Conservation (phyloP, 1,140 invertebrate genomes). For the Diabrotica virgifera region DNA sequence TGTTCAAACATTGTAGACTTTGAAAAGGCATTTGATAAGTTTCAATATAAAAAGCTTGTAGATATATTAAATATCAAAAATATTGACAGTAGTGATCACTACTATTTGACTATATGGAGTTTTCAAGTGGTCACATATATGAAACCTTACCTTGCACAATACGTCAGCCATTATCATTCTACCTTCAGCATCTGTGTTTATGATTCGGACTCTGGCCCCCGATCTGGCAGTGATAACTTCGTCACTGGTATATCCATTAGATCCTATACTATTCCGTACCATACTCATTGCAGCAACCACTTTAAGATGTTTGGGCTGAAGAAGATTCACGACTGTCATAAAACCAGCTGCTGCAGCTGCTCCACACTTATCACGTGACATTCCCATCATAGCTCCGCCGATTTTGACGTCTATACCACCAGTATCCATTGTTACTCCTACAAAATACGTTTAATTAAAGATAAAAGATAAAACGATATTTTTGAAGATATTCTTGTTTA, state of each 20-base stretch:
- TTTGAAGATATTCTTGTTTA: too few species aligned
- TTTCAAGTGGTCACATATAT: background rate
- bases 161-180: conserved; percentile 94
- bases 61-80: too few species aligned
- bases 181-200: conserved; percentile 96
- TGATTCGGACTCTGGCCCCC: conserved; percentile 79
- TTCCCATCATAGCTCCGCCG: conserved; percentile 78
- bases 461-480: too few species aligned
- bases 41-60: too few species aligned
- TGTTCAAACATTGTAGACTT: too few species aligned
- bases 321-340: conserved; percentile 66
- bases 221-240: conserved; percentile 86
- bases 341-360: conserved; percentile 93
- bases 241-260: conserved; percentile 87
- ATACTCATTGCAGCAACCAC: conserved; percentile 83
- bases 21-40: too few species aligned
- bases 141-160: conserved; percentile 63
- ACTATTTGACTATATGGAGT: background rate
- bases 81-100: background rate
- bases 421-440: conserved; percentile 88
- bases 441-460: background rate
- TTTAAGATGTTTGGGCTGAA: conserved; percentile 80
- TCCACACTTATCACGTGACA: conserved; percentile 97
- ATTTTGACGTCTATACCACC: conserved; percentile 87
- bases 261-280: conserved; percentile 85